Percentiles rank a stretch among this genome's conserved stretches.
Conservation (phyloP, 2,888 invertebrate genomes). For the Drosophila kambysellisi region DNA sequence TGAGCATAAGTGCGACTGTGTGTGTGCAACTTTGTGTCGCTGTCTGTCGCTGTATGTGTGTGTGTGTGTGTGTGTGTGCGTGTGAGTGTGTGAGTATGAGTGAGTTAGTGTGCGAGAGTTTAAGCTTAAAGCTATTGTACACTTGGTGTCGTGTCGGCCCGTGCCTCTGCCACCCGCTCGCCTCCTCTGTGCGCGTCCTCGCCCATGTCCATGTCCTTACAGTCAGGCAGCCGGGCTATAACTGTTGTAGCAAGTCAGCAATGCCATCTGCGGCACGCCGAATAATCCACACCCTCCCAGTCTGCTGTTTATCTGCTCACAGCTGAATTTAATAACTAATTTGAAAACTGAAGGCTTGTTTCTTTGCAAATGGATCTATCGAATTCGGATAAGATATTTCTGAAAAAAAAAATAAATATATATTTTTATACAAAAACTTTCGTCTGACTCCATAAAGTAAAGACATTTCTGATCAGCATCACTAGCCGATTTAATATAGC, state of each 20-base stretch:
- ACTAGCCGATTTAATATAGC: neutral
- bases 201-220: constrained; percentile 62
- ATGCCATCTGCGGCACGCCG: neutral
- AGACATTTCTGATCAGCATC: neutral
- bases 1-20: constrained; percentile 37
- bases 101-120: constrained; percentile 77
- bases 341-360: neutral
- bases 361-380: neutral
- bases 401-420: neutral
- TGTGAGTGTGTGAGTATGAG: constrained; percentile 39
- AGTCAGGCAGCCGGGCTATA: constrained; percentile 29
- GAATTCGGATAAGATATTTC: neutral
- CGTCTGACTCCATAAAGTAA: neutral
- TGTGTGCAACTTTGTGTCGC: constrained; percentile 47
- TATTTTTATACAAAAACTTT: neutral
- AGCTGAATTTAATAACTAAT: neutral
- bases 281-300: neutral
- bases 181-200: constrained; percentile 29
- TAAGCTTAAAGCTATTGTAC: constrained; percentile 82
- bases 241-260: constrained; percentile 40
- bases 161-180: constrained; percentile 23
- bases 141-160: constrained; percentile 78
- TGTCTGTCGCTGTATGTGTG: constrained; percentile 39
- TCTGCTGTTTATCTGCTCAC: neutral
- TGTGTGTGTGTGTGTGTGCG: constrained; percentile 25